Evolutionary conservation across 2,797 vertebrate genomes (phyloP), one percentile per base, ranked within the genome.

Genomic region (Microctenopoma steveboyesi): DNA sequence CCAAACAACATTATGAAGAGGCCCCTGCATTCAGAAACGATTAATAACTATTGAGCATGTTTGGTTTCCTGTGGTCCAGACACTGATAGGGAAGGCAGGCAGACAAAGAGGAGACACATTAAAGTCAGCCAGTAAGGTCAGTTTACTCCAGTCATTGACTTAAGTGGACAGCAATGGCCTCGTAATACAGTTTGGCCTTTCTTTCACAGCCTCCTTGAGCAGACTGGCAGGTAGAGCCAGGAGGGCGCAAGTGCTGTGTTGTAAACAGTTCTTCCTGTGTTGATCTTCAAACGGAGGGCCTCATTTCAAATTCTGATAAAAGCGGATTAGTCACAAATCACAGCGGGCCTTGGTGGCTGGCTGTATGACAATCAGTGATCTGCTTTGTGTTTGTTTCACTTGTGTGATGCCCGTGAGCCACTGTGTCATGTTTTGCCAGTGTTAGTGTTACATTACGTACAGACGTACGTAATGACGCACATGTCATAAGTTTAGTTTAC

Each of bases 11-110:
- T 82, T 80, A 86, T 75, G 76, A 83, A 72, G 76, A 87, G 91
- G 91, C 87, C 87, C 83, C 70, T 73, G 82, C 78, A 72, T 87
- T 86, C 76, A 85, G 70, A 73, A 77, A 77, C 89, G 77, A 94
- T 94, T 93, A 94, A 94, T 91, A 93, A 92, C 91, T 91, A 93
- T 93, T 91, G 91, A 93, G 85, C 87, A 83, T 88, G 90, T 92
- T 92, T 91, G 86, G 88, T 88, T 93, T 94, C 93, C 93, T 93
- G 93, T 90, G 82, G 85, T 78, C 78, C 89, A 94, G 94, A 94
- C 92, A 69, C 86, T 90, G 91, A 93, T 89, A 83, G 76, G 91
- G 90, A 92, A 90, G 88, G 82, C 83, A 78, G 84, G 87, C 91
- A 94, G 92, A 94, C 92, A 93, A 88, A 86, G 82, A 90, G 90